Base-by-base conservation (phyloP, 1,140 invertebrate species). In the Lamellibrachia luymesi region DNA sequence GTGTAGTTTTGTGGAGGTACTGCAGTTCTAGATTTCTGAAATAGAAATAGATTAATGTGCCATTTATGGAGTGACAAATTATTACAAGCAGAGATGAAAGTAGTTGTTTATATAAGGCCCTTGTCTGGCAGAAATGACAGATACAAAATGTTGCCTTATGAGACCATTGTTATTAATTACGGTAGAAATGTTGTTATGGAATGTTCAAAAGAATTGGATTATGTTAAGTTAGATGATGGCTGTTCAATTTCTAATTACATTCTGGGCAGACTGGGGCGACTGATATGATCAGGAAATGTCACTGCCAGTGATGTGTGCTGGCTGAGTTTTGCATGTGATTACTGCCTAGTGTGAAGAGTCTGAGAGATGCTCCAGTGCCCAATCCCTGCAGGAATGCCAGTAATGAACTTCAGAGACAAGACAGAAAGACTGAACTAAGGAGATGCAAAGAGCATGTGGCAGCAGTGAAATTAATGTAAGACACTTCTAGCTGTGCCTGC, bases 221-320 rank as follows among this genome's bases (percentile, higher is more conserved):
- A 80, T 80, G 64, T 17, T 80, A 80, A 80, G 64, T 10, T 17
- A 1, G 64, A 80, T 80, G 64, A 80, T 80, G 64, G 64, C 64
- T 80, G 64, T 80, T 80, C 64, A 22, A 22, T 80, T 80, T 80
- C 13, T 80, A 80, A 80, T 80, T 6, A 80, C 64, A 80, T 80
- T 80, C 64, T 80, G 64, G 64, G 64, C 64, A 4, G 64, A 80
- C 5, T 80, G 64, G 8, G 17, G 25, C 25, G 13, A 22, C 64
- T 80, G 64, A 80, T 80, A 80, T 80, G 64, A 80, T 80, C 64
- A 80, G 64, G 64, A 80, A 80, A 80, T 80, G 64, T 80, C 64
- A 80, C 64, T 22, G 64, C 13, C 64, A 80, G 64, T 80, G 64
- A 80, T 80, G 64, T 80, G 64, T 80, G 13, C 64, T 80, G 64